Evolutionary conservation across 2,797 vertebrate genomes (phyloP), one percentile per base, ranked within the genome.

Genomic region (Epinephelus coioides): DNA sequence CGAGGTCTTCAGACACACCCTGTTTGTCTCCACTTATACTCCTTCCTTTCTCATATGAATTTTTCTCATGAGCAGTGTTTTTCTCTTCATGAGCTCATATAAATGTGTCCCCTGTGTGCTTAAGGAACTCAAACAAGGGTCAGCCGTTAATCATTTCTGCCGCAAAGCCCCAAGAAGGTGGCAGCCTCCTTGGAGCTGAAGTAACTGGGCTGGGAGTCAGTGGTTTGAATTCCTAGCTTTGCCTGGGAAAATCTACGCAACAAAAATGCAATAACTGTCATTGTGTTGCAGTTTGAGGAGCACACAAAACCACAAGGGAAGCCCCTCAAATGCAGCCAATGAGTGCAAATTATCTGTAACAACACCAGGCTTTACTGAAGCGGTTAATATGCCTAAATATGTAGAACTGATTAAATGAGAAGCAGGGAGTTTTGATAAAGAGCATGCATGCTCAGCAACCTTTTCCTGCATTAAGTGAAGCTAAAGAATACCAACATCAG

Each of bases 111-210:
- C 80, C 46, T 13, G 72, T 64, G 85, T 13, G 51, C 66, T 15
- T 6, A 5, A 38, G 86, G 70, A 86, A 63, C 82, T 83, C 67
- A 70, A 76, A 76, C 78, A 46, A 82, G 73, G 82, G 67, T 85
- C 73, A 38, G 38, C 67, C n/a, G 43, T 87, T 81, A 92, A 86
- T 90, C 85, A 85, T 83, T 78, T 62, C 27, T 15, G 50, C 56
- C 8, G 6, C 62, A 40, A 46, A 72, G 54, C 50, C 50, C 69
- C 69, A n/a, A 69, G 50, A 60, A 50, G 59, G 46, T n/a, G 54
- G 50, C 55, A 62, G 47, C 46, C 1, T 12, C 51, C 17, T 34
- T 17, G 27, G 54, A 75, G 55, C 54, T 67, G 46, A 43, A 70
- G 62, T 54, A 78, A 81, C 56, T 53, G 23, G 47, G 60, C 59